These are phyloP conservation scores for Cladopsammia gracilis DNA, from an alignment of 64 coral and sea anemone species.

Conservation along the genomic window DNA sequence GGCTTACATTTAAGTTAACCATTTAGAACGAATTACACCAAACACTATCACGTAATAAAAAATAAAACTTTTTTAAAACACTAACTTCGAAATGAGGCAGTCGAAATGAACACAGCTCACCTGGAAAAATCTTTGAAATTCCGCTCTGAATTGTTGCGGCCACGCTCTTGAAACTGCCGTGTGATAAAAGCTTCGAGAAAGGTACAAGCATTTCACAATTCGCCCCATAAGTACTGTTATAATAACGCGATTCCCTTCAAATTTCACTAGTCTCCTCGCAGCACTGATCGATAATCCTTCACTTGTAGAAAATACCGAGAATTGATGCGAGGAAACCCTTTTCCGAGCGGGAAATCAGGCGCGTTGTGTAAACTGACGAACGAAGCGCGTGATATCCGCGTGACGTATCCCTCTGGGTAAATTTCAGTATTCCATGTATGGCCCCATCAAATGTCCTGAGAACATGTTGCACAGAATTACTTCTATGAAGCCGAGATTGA, in stretches of 20 bases:
- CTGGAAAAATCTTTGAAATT: slow-evolving; percentile 36
- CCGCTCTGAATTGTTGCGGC: not conserved
- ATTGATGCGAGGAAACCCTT: not conserved
- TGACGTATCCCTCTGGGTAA: no score
- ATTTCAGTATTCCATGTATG: no score
- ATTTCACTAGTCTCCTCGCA: not conserved
- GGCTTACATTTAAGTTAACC: no score
- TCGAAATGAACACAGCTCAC: not conserved
- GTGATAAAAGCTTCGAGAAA: slow-evolving; percentile 33
- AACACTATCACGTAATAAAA: no score
- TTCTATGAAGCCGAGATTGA: no score
- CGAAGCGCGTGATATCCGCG: not conserved
- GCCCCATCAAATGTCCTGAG: no score
- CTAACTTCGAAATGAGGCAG: no score
- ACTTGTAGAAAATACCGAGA: not conserved
- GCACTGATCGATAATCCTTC: not conserved
- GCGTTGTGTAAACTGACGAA: not conserved
- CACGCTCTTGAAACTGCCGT: not conserved
- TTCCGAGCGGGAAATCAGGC: not conserved
- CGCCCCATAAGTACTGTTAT: not conserved
- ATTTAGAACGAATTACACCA: no score
- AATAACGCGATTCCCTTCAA: not conserved
- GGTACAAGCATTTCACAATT: not conserved
- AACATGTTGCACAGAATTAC: no score
- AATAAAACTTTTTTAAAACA: no score